Conservation (phyloP, 2,888 invertebrate species). For the Drosophila pegasa region DNA sequence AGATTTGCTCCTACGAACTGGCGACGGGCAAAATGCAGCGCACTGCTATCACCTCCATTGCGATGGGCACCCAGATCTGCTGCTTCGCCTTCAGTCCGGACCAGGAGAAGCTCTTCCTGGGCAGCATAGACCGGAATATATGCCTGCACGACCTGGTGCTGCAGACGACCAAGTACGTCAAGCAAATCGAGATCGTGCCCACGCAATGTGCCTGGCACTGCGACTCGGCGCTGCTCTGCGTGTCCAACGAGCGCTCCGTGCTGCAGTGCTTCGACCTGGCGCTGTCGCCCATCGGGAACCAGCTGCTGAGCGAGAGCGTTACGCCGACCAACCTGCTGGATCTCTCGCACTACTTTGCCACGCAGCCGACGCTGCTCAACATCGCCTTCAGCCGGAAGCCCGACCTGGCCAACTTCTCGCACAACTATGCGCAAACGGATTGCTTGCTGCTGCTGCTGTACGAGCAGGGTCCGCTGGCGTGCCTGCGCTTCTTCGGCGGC, state of each 20-base stretch:
- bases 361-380: conserved; percentile 86
- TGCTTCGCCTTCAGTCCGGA: conserved; percentile 89
- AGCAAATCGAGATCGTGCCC: conserved; percentile 91
- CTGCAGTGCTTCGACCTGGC: conserved; percentile 91
- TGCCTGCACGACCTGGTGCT: conserved; percentile 91
- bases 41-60: conserved; percentile 89
- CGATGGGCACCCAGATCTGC: conserved; percentile 89
- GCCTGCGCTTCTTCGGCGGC: conserved; percentile 86
- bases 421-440: conserved; percentile 85
- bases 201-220: conserved; percentile 90
- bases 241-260: conserved; percentile 90
- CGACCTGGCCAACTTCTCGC: conserved; percentile 82
- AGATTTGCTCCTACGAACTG: conserved; percentile 88
- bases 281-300: conserved; percentile 88
- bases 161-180: conserved; percentile 90
- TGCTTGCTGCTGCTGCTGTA: conserved; percentile 87
- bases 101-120: conserved; percentile 91
- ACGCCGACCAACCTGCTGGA: conserved; percentile 88
- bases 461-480: conserved; percentile 88
- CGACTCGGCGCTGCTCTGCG: conserved; percentile 88
- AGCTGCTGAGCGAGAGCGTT: conserved; percentile 88
- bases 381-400: conserved; percentile 87
- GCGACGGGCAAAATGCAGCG: conserved; percentile 87
- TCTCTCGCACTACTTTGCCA: conserved; percentile 86
- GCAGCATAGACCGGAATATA: conserved; percentile 94